Conservation (phyloP, 2,888 invertebrate genomes). For the Pseudoips prasinana region DNA sequence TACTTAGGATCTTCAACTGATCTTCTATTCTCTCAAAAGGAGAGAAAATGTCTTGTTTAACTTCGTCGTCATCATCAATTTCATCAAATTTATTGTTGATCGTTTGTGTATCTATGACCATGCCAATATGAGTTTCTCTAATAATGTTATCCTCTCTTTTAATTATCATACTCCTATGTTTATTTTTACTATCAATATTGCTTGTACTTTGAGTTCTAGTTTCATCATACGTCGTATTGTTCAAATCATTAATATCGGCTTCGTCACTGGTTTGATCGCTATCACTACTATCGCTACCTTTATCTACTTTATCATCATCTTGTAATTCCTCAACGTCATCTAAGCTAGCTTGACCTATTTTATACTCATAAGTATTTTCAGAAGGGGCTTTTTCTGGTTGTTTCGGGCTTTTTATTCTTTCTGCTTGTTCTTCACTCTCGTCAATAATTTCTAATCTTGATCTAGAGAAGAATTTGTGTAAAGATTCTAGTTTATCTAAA, state of each 20-base stretch:
- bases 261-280: conserved; percentile 1
- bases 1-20: conserved; percentile 17
- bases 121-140: background rate
- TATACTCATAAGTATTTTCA: conserved; percentile 29
- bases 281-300: background rate
- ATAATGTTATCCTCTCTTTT: too few relatives aligned
- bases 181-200: background rate
- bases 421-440: conserved; percentile 65
- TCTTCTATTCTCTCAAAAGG: conserved; percentile 8
- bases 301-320: conserved; percentile 44
- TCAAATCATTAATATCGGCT: conserved; percentile 5
- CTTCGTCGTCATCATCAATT: conserved; percentile 19
- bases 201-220: conserved; percentile 2
- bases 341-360: conserved; percentile 64
- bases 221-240: conserved; percentile 1
- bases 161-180: too few relatives aligned
- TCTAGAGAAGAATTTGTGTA: conserved; percentile 70
- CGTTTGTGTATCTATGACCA: background rate
- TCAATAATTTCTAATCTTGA: conserved; percentile 75
- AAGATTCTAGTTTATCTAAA: conserved; percentile 67
- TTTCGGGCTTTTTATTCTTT: conserved; percentile 36
- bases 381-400: conserved; percentile 15
- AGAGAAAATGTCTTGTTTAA: background rate
- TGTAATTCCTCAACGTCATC: conserved; percentile 73
- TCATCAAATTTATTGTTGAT: conserved; percentile 7